Base-by-base conservation (phyloP, 35 echinoderm and acorn worm species). In the Strongylocentrotus purpuratus region DNA sequence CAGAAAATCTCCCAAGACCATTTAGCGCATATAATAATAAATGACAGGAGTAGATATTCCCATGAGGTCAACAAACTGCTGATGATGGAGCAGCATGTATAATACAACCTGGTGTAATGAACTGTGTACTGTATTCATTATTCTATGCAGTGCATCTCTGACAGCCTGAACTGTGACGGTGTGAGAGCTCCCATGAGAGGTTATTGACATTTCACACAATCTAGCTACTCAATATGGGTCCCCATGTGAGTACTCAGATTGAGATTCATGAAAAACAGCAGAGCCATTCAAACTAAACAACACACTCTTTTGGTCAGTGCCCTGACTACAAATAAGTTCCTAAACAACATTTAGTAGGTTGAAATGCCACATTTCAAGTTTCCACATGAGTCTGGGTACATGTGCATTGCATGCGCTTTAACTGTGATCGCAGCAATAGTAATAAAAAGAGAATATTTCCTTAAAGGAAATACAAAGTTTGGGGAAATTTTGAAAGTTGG, bases 101-200 rank as follows among this genome's bases (percentile, higher is more conserved):
- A 78, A 78, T 78, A 18, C 2, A 78, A n/a, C 65, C 2, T 78
- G 65, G 65, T 78, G 65, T 78, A 78, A 78, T 78, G 65, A 78
- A 78, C 65, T 78, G 65, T 78, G 65, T 78, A 78, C 65, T 78
- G 65, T 28, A 78, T 78, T n/a, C 65, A 78, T 78, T 78, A 78
- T 78, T 78, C 65, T 78, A 78, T n/a, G 28, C 65, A 78, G 20
- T n/a, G 28, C 22, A 78, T 22, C 65, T 78, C 20, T 28, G 65
- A 78, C 65, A 78, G 65, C 65, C 25, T 78, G 65, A 10, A 78
- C 65, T 78, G 65, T 78, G 65, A 28, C 52, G 25, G 65, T n/a
- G 65, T 78, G 65, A 78, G 65, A 8, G 22, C 65, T 78, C 65
- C 65, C 65, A n/a, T 78, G 65, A 78, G 65, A 78, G 65, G 65